Percentiles rank a stretch among this genome's conserved stretches.
Evolutionary conservation across 2,888 invertebrate species (phyloP).

Genomic region (Pycnomerus fuliginosus): DNA sequence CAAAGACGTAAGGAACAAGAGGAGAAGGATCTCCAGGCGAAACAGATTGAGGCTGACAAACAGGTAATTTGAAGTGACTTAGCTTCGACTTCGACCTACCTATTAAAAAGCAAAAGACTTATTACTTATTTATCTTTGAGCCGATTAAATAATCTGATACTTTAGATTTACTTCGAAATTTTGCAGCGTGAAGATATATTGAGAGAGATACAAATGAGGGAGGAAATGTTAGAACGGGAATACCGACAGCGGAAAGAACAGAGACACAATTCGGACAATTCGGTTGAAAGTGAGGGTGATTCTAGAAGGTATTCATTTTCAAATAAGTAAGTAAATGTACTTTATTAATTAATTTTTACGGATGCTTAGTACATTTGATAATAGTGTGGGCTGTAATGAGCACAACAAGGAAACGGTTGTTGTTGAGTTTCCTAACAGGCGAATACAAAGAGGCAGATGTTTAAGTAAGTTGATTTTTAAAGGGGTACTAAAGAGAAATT

Average conservation of each 20-base stretch:
- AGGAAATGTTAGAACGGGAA: slow-evolving; percentile 74
- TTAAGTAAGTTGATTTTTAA: slow-evolving; percentile 64
- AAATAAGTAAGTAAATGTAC: slow-evolving; percentile 22
- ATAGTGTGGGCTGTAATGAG: slow-evolving; percentile 56
- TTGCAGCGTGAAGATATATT: slow-evolving; percentile 66
- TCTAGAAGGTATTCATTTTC: slow-evolving; percentile 30
- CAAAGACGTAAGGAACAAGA: slow-evolving; percentile 67
- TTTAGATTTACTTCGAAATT: slow-evolving; percentile 15
- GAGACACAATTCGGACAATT: slow-evolving; percentile 34
- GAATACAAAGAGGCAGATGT: slow-evolving; percentile 74
- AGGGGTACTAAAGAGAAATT: too few species aligned
- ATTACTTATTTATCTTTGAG: too few species aligned
- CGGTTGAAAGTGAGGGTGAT: slow-evolving; percentile 46
- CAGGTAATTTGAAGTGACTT: slow-evolving; percentile 53
- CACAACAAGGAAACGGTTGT: slow-evolving; percentile 58
- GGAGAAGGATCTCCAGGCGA: slow-evolving; percentile 61
- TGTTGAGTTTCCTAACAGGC: slow-evolving; percentile 58
- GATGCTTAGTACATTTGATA: too few species aligned
- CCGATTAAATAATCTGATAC: too few species aligned
- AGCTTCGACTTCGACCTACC: too few species aligned
- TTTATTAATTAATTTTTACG: too few species aligned
- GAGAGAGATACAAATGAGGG: slow-evolving; percentile 75
- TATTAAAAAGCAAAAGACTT: too few species aligned
- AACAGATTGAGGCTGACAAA: slow-evolving; percentile 66
- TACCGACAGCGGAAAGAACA: slow-evolving; percentile 56